A percentile compares a stretch with the other conserved stretches of the same genome.
These are phyloP conservation scores for Platerodrilus igneus DNA, from an alignment of 2,888 invertebrate genomes.

Conservation along the genomic window DNA sequence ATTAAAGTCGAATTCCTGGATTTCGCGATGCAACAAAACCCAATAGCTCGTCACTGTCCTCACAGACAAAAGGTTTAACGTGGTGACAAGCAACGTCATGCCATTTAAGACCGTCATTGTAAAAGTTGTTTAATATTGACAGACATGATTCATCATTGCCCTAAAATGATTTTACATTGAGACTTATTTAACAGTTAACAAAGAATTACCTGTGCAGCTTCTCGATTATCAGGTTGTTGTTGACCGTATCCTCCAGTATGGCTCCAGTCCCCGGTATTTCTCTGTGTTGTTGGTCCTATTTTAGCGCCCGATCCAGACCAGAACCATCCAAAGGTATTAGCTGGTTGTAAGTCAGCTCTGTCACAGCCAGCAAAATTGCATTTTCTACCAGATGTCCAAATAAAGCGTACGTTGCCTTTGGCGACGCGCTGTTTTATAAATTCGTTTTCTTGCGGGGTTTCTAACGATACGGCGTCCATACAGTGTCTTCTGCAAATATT, in stretches of 20 bases:
- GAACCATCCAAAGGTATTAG: conserved; percentile 86
- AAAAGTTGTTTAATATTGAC: conserved; percentile 86
- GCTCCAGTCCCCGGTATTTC: conserved; percentile 89
- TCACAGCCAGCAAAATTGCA: conserved; percentile 90
- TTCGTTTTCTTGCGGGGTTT: conserved; percentile 88
- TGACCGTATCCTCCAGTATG: conserved; percentile 83
- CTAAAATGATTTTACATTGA: conserved; percentile 45
- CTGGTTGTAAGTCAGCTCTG: conserved; percentile 75
- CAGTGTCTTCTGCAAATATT: conserved; percentile 89
- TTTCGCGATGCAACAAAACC: conserved; percentile 89
- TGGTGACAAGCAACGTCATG: conserved; percentile 85
- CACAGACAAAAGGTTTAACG: conserved; percentile 83
- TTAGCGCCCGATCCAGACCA: conserved; percentile 92
- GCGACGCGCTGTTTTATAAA: conserved; percentile 83
- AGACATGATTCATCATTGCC: conserved; percentile 89
- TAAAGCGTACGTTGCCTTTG: conserved; percentile 72
- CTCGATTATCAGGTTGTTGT: conserved; percentile 84
- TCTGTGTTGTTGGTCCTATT: conserved; percentile 81
- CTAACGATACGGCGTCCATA: conserved; percentile 89
- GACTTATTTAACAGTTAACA: neutral
- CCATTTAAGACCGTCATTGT: conserved; percentile 83
- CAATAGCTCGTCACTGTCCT: conserved; percentile 84
- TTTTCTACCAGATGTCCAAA: conserved; percentile 89
- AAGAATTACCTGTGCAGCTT: conserved; percentile 75
- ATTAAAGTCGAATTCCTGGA: conserved; percentile 75